Conservation (phyloP, 1,140 invertebrate species). For the Ridgeia piscesae region DNA sequence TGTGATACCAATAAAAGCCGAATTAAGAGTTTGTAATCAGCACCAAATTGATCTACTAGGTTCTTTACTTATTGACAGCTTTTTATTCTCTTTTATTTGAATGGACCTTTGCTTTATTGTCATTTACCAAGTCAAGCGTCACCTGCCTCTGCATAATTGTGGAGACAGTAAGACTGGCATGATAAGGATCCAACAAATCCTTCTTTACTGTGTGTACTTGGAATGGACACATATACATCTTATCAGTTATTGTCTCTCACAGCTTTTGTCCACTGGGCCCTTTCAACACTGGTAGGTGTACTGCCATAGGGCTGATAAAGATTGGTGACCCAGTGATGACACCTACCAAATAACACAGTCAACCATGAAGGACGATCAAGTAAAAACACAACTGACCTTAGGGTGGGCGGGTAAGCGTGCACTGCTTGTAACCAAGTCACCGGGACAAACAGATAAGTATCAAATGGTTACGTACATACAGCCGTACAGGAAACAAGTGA, state of each 20-base stretch:
- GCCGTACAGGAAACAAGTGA: background rate
- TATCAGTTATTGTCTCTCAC: background rate
- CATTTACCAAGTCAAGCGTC: background rate
- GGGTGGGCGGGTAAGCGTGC: background rate
- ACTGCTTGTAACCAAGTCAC: background rate
- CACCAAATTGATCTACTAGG: background rate
- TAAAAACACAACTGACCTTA: background rate
- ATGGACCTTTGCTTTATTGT: background rate
- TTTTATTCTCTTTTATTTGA: background rate
- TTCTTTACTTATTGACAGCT: background rate
- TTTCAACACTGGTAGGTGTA: background rate
- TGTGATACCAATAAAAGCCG: no score
- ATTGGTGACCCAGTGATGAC: background rate
- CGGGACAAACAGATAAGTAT: background rate
- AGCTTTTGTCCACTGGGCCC: background rate
- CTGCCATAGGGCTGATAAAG: background rate
- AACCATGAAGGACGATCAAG: background rate
- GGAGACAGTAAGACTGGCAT: background rate
- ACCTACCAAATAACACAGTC: background rate
- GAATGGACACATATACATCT: background rate
- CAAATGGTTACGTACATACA: background rate
- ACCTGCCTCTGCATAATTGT: no score
- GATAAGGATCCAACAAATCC: background rate
- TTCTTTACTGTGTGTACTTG: background rate
- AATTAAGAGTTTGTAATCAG: no score